Conservation (phyloP, 2,888 invertebrate species). For the Eilema caniola region DNA sequence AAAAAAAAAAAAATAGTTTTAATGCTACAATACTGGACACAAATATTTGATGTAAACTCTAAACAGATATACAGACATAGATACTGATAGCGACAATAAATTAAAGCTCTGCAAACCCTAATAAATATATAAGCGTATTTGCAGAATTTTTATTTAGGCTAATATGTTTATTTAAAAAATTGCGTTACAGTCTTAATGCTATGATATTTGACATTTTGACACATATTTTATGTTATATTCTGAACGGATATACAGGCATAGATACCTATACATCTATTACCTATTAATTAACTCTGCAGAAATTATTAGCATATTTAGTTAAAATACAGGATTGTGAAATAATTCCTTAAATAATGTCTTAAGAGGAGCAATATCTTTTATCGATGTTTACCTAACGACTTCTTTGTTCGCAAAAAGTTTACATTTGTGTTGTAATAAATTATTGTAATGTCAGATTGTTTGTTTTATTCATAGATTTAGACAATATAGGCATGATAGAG, state of each 20-base stretch:
- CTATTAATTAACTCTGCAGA: background rate
- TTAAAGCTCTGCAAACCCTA: constrained; percentile 11
- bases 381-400: constrained; percentile 14
- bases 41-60: background rate
- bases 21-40: background rate
- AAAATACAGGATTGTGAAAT: background rate
- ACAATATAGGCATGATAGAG: too few species aligned
- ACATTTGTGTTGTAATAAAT: constrained; percentile 61
- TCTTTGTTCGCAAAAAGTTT: constrained; percentile 31
- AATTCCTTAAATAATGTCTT: constrained; percentile 13
- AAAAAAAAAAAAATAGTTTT: too few species aligned
- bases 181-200: too few species aligned
- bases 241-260: background rate
- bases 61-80: too few species aligned
- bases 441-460: constrained; percentile 48
- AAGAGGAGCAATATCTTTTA: constrained; percentile 22
- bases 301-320: constrained; percentile 6
- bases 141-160: background rate
- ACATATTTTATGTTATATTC: background rate
- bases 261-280: background rate
- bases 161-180: too few species aligned
- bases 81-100: background rate
- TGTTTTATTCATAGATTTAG: constrained; percentile 9
- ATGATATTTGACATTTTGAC: too few species aligned
- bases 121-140: background rate